Evolutionary conservation across 2,888 invertebrate species (phyloP), one percentile per base, ranked within the genome.

Genomic region (Erebia epiphron): DNA sequence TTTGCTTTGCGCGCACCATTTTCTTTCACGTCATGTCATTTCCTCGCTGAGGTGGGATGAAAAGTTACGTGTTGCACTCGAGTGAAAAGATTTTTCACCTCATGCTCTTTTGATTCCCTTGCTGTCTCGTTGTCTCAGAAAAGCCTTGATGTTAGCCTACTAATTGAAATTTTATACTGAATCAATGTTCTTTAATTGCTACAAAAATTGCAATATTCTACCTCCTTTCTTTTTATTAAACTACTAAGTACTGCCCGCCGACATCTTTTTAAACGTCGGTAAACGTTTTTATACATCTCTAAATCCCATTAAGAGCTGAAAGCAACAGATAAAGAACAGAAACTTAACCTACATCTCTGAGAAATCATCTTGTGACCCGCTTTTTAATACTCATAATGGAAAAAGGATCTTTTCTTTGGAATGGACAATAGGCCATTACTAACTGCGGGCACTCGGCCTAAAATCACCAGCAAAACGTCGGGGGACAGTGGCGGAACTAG

Each of bases 391-490:
- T 67, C 50, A 52, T 67, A 67, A 67, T 67, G 41, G 60, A 61
- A 67, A 67, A 61, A 60, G 67, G 67, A 61, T 50, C 67, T 60
- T 67, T 67, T 67, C 57, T 57, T 67, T 52, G 60, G 49, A 61
- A 52, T 67, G 67, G 67, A 67, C 67, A 67, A 67, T 67, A 16
- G 67, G 60, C 60, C 52, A 67, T 67, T 67, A 67, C 67, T 18
- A 46, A 67, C 67, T 61, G 67, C 49, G 67, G 67, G 49, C 60
- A 61, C 67, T 67, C 61, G 65, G 56, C 69, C 61, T 72, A 66
- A 66, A 66, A 66, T 64, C 66, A 72, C 66, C 61, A 69, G 68
- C 64, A 71, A 64, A 68, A 64, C 60, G 62, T 58, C 46, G 43
- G 18, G 18, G 11, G 18, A 46, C 62, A 62, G 62, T 13, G 46